Percentiles rank a stretch among this genome's conserved stretches.
phyloP scores from a whole-genome alignment of 2,113 vertebrate genomes.

The Ictidomys tridecemlineatus region DNA sequence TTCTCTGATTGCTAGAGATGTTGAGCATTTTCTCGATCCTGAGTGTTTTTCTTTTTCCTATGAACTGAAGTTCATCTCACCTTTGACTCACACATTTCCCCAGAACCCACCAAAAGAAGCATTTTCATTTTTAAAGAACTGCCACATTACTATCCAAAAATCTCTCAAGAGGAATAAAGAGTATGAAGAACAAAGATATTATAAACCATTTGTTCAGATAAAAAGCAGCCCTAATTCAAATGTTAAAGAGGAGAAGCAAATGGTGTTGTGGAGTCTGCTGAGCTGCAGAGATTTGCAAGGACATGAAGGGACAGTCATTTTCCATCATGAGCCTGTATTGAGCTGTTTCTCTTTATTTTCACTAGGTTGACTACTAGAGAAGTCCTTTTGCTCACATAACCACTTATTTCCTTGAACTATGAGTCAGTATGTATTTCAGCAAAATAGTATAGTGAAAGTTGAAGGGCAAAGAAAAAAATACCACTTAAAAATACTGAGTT shows the following conservation, averaged over 20 bases:
- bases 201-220: conserved; percentile 44
- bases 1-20: too few species aligned
- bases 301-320: neutral
- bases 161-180: neutral
- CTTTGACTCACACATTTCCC: neutral
- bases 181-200: conserved; percentile 11
- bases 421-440: conserved; percentile 59
- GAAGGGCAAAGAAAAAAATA: conserved; percentile 25
- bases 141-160: conserved; percentile 49
- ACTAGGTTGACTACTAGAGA: neutral
- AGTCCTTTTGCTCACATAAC: conserved; percentile 46
- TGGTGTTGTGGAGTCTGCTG: neutral
- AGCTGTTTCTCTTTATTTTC: conserved; percentile 27
- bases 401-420: conserved; percentile 49
- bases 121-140: conserved; percentile 49
- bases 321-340: neutral
- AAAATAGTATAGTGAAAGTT: conserved; percentile 52
- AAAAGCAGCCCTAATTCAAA: neutral
- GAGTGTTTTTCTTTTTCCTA: neutral
- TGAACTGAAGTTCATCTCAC: neutral
- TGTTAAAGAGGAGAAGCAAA: neutral
- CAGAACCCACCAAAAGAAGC: neutral
- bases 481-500: conserved; percentile 59
- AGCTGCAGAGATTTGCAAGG: neutral
- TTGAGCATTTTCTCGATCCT: too few species aligned